Evolutionary conservation across 2,797 vertebrate species (phyloP).

Genomic region (Gambelia wislizenii): DNA sequence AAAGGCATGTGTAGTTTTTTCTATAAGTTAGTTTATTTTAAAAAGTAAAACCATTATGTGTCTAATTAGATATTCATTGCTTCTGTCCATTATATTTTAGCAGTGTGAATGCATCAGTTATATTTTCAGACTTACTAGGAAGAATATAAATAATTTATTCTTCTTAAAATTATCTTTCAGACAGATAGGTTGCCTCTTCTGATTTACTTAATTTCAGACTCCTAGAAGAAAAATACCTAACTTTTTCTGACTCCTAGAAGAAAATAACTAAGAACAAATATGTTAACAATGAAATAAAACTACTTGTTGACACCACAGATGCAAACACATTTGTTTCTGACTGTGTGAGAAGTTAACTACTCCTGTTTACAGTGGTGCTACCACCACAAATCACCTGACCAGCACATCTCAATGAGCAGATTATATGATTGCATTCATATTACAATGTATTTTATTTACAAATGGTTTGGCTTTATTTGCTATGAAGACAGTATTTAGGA

Average conservation of each 20-base stretch:
- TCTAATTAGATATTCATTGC: background rate
- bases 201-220: background rate
- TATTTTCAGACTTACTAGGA: background rate
- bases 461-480: constrained; percentile 6
- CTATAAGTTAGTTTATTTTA: no score
- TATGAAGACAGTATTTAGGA: constrained; percentile 15
- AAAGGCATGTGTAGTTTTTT: background rate
- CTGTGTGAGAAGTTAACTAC: constrained; percentile 13
- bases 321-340: background rate
- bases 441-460: constrained; percentile 14
- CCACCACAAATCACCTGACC: constrained; percentile 5
- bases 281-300: constrained; percentile 2
- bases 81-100: background rate
- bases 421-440: background rate
- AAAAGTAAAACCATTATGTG: background rate
- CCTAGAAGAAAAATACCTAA: background rate
- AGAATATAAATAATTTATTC: background rate
- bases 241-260: constrained; percentile 20
- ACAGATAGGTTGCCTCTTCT: constrained; percentile 16
- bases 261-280: background rate
- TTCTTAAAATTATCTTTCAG: background rate
- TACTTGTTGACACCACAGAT: background rate
- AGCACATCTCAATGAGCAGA: background rate
- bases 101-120: background rate
- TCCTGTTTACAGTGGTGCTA: background rate